Evolutionary conservation across 2,113 vertebrate genomes (phyloP).

Genomic region (Jaculus jaculus): DNA sequence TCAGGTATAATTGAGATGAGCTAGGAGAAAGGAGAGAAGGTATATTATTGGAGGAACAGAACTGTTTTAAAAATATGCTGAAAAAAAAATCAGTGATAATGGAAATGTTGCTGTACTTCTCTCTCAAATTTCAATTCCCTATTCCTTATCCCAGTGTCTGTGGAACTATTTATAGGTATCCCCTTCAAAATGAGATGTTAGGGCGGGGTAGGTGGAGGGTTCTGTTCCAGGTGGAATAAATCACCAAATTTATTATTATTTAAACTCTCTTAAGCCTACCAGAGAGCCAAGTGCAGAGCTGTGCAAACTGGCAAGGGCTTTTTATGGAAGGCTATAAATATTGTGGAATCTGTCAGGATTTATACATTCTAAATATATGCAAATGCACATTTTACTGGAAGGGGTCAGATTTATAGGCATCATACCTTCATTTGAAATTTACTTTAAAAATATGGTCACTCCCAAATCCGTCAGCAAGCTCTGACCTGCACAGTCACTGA

Average conservation of each 20-base stretch:
- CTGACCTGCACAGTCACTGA: slow-evolving; percentile 14
- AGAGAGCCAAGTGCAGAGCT: slow-evolving; percentile 65
- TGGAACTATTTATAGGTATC: slow-evolving; percentile 79
- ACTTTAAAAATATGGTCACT: slow-evolving; percentile 63
- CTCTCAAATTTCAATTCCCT: slow-evolving; percentile 78
- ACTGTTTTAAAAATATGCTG: slow-evolving; percentile 77
- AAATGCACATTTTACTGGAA: slow-evolving; percentile 72
- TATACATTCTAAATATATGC: slow-evolving; percentile 74
- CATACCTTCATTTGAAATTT: slow-evolving; percentile 64
- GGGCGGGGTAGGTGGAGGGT: slow-evolving; percentile 41
- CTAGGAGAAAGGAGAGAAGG: slow-evolving; percentile 63
- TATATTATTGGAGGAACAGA: slow-evolving; percentile 70
- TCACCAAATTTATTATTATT: slow-evolving; percentile 74
- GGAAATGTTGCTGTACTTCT: slow-evolving; percentile 77
- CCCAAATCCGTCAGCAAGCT: not conserved
- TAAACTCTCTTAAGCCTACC: slow-evolving; percentile 74
- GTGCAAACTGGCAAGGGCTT: slow-evolving; percentile 67
- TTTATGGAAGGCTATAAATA: slow-evolving; percentile 66
- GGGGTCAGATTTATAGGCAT: slow-evolving; percentile 68
- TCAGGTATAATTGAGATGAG: slow-evolving; percentile 55
- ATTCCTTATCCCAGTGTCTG: slow-evolving; percentile 76
- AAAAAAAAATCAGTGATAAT: slow-evolving; percentile 74
- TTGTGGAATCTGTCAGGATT: slow-evolving; percentile 69
- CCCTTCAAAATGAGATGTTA: slow-evolving; percentile 77
- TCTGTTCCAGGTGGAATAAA: slow-evolving; percentile 80